Evolutionary conservation across 2,113 vertebrate species (phyloP).

Genomic region (Indicator maculatus): DNA sequence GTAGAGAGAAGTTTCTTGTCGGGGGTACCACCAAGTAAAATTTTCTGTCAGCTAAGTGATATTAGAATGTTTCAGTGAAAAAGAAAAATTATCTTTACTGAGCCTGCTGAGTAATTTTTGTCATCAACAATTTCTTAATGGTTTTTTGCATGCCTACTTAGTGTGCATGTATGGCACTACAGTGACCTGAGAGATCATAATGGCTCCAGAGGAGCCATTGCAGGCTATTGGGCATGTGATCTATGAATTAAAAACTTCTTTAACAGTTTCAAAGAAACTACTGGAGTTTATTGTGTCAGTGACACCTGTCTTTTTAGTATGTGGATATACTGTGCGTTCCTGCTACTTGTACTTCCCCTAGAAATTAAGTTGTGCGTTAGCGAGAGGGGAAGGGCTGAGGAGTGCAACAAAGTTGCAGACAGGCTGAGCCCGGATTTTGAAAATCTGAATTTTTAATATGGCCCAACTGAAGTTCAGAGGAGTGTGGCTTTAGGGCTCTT

Average conservation of each 20-base stretch:
- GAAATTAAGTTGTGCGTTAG: neutral
- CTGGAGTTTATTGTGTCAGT: conserved; percentile 42
- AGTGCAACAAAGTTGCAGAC: neutral
- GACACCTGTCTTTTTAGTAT: conserved; percentile 57
- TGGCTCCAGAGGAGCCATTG: conserved; percentile 74
- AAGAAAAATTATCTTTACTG: conserved; percentile 51
- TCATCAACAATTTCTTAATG: conserved; percentile 73
- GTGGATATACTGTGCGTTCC: neutral
- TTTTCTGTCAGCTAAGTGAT: neutral
- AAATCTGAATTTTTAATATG: neutral
- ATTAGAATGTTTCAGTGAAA: conserved; percentile 19
- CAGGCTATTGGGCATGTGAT: conserved; percentile 63
- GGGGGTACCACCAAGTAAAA: neutral
- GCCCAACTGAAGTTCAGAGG: neutral
- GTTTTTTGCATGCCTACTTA: conserved; percentile 65
- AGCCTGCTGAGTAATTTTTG: conserved; percentile 67
- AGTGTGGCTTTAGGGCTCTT: neutral
- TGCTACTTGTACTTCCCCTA: neutral
- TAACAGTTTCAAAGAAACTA: conserved; percentile 56
- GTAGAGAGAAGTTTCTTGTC: neutral
- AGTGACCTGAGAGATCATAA: conserved; percentile 60
- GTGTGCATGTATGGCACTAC: conserved; percentile 56
- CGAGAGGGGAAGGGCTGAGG: neutral
- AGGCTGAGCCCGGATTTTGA: neutral
- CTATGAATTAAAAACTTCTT: conserved; percentile 73